Percentiles rank a stretch among this genome's conserved stretches.
Conservation (phyloP, 37 sponge, comb jelly and placozoan species). For the Halisarca cf. caerulea region DNA sequence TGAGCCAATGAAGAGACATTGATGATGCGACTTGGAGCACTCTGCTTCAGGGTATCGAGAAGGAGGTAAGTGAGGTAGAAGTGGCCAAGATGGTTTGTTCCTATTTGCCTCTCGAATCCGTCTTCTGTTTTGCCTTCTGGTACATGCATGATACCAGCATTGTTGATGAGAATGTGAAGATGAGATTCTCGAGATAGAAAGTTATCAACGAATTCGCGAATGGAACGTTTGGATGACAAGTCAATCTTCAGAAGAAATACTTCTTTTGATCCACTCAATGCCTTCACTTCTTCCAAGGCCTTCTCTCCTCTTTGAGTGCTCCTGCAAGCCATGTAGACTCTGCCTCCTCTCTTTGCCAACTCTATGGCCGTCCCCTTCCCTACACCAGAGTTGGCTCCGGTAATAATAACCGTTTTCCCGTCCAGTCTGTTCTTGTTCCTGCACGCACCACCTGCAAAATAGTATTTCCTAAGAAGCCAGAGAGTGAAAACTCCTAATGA, state of each 20-base stretch:
- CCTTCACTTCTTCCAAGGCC: slow-evolving; percentile 32
- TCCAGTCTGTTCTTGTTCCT: slow-evolving; percentile 46
- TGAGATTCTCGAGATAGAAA: slow-evolving; percentile 24
- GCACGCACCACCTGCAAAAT: slow-evolving; percentile 53
- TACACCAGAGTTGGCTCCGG: slow-evolving; percentile 65
- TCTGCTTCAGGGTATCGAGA: slow-evolving; percentile 38
- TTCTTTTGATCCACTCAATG: slow-evolving; percentile 11
- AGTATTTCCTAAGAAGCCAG: slow-evolving; percentile 19
- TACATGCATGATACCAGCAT: slow-evolving; percentile 39
- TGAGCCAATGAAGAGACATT: slow-evolving; percentile 38
- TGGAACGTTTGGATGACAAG: slow-evolving; percentile 26
- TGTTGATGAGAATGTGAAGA: slow-evolving; percentile 56
- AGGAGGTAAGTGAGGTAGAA: slow-evolving; percentile 52
- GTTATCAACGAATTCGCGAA: slow-evolving; percentile 36
- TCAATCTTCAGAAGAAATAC: slow-evolving; percentile 36
- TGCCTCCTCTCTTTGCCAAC: slow-evolving; percentile 50
- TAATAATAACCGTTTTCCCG: slow-evolving; percentile 82
- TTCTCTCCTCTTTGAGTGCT: slow-evolving; percentile 31
- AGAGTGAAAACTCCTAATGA: background rate
- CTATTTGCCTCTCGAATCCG: slow-evolving; percentile 46
- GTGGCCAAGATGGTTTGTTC: slow-evolving; percentile 56
- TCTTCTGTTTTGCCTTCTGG: slow-evolving; percentile 37
- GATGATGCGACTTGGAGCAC: slow-evolving; percentile 50
- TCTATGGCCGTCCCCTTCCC: slow-evolving; percentile 64
- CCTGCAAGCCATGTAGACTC: slow-evolving; percentile 52